Percentiles rank a stretch among this genome's conserved stretches.
Conservation (phyloP, 1,140 invertebrate species). For the Achroia grisella region DNA sequence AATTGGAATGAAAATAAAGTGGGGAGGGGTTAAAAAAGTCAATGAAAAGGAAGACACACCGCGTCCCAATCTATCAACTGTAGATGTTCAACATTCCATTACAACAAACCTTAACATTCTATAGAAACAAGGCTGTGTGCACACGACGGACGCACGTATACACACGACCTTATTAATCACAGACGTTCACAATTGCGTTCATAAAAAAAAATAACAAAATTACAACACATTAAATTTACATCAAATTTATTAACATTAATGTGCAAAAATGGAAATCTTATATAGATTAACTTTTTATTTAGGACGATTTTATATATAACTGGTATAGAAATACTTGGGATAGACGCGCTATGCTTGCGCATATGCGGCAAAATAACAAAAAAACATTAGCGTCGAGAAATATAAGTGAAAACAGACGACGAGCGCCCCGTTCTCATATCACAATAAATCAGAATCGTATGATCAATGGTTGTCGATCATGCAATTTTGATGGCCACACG, state of each 20-base stretch:
- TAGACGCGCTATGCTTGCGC: too few relatives aligned
- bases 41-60: constrained; percentile 6
- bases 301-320: too few relatives aligned
- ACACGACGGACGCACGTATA: not conserved
- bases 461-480: constrained; percentile 35
- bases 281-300: not conserved
- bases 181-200: constrained; percentile 16
- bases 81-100: not conserved
- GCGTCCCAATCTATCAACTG: not conserved
- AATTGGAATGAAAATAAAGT: constrained; percentile 34
- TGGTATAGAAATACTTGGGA: too few relatives aligned
- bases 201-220: constrained; percentile 43
- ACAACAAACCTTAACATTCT: not conserved
- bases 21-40: constrained; percentile 16
- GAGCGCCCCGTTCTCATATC: not conserved
- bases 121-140: too few relatives aligned
- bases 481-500: constrained; percentile 18
- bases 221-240: constrained; percentile 30
- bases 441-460: constrained; percentile 25
- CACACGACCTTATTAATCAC: constrained; percentile 22
- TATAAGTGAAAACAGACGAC: too few relatives aligned
- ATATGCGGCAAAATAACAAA: too few relatives aligned
- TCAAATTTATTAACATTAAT: constrained; percentile 24
- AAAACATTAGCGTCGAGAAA: too few relatives aligned
- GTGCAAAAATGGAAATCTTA: constrained; percentile 44